These are phyloP conservation scores for Rhabdophis nuchalis DNA, from an alignment of 2,797 vertebrate species.

Conservation along the genomic window DNA sequence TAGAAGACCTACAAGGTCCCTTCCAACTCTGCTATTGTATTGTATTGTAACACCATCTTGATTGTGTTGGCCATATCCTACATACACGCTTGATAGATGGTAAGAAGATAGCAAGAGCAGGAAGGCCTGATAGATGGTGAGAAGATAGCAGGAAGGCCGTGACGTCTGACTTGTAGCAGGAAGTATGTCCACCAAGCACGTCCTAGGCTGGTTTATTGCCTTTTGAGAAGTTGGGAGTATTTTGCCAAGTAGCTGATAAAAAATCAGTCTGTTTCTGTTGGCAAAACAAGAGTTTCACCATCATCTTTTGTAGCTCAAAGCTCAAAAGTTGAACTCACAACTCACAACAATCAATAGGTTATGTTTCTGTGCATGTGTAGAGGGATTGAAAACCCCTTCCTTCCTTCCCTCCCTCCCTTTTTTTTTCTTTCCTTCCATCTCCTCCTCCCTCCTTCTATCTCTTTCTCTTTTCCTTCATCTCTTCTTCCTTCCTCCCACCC, in stretches of 20 bases:
- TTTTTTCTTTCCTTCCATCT: background rate
- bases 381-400: background rate
- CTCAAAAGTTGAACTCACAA: background rate
- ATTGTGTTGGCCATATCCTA: background rate
- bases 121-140: background rate
- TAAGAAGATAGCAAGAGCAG: background rate
- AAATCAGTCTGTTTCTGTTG: background rate
- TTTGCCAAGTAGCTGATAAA: background rate
- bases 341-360: too few relatives aligned
- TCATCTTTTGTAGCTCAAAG: background rate
- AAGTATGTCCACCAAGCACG: background rate
- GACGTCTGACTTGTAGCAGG: background rate
- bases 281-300: background rate
- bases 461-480: too few relatives aligned
- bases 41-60: background rate
- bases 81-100: background rate
- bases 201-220: background rate
- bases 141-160: background rate
- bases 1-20: too few relatives aligned
- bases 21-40: too few relatives aligned
- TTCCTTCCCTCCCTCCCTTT: background rate
- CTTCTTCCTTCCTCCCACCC: too few relatives aligned
- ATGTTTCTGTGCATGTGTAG: background rate
- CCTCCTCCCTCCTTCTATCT: too few relatives aligned
- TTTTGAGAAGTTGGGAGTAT: background rate